phyloP scores from a whole-genome alignment of 2,113 vertebrate genomes.

The Paramisgurnus dabryanus region DNA sequence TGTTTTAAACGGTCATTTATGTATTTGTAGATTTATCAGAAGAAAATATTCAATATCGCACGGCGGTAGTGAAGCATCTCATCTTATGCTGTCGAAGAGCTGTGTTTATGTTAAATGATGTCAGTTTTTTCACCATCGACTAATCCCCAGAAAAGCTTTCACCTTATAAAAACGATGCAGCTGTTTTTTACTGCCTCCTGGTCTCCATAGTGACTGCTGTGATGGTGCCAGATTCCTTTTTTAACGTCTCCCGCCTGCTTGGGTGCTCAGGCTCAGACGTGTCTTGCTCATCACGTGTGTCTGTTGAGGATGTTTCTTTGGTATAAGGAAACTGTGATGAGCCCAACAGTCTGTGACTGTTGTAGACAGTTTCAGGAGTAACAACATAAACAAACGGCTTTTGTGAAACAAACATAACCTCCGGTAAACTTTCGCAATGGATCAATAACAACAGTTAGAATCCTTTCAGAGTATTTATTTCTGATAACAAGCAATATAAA shows the following conservation, averaged over 20 bases:
- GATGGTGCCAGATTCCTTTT: constrained; percentile 8
- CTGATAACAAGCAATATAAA: too few relatives aligned
- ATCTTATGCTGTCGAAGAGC: neutral
- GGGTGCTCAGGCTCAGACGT: neutral
- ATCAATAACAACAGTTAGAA: too few relatives aligned
- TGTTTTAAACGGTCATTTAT: too few relatives aligned
- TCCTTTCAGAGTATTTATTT: too few relatives aligned
- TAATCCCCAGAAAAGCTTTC: neutral
- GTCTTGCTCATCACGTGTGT: neutral
- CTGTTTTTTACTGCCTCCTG: constrained; percentile 49
- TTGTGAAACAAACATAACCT: too few relatives aligned
- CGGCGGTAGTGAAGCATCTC: neutral
- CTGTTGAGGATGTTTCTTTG: constrained; percentile 1
- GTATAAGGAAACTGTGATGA: neutral
- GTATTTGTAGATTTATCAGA: too few relatives aligned
- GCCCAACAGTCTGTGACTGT: neutral
- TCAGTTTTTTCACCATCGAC: neutral
- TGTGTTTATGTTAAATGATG: neutral
- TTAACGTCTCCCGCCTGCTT: neutral
- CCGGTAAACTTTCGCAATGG: too few relatives aligned
- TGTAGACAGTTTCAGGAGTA: too few relatives aligned
- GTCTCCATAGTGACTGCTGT: constrained; percentile 69
- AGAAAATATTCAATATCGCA: neutral
- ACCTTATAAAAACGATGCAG: neutral
- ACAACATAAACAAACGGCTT: too few relatives aligned